Percentiles rank a stretch among this genome's conserved stretches.
phyloP scores from a whole-genome alignment of 2,888 invertebrate species.

The Agrilus cyanescens region DNA sequence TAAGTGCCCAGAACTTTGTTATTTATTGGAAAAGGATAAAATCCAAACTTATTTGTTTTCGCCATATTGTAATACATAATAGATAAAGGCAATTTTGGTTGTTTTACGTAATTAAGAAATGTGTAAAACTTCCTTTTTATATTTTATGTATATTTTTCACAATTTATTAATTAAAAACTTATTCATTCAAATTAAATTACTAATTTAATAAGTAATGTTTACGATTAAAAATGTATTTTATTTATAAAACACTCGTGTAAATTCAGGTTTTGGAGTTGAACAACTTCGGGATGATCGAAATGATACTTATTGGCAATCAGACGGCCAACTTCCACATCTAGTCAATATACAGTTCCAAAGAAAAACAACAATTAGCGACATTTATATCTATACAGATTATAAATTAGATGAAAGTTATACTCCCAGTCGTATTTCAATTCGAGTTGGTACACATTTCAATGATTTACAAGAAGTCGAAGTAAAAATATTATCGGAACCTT shows the following conservation, averaged over 20 bases:
- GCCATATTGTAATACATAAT: too few relatives aligned
- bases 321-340: slow-evolving; percentile 94
- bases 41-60: too few relatives aligned
- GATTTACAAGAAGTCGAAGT: slow-evolving; percentile 94
- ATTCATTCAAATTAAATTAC: too few relatives aligned
- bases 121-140: too few relatives aligned
- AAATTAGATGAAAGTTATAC: slow-evolving; percentile 99
- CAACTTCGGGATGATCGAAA: slow-evolving; percentile 89
- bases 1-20: too few relatives aligned
- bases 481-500: slow-evolving; percentile 85
- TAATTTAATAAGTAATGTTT: neutral
- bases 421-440: slow-evolving; percentile 83
- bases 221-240: neutral
- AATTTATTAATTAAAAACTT: neutral
- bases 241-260: neutral
- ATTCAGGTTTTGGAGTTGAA: slow-evolving; percentile 89
- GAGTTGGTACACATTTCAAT: slow-evolving; percentile 93
- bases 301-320: slow-evolving; percentile 99
- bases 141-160: too few relatives aligned
- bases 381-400: slow-evolving; percentile 95
- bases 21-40: too few relatives aligned
- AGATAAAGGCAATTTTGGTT: too few relatives aligned
- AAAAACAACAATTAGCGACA: slow-evolving; percentile 89
- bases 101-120: too few relatives aligned
- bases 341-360: slow-evolving; percentile 94